Conservation (phyloP, 1,140 invertebrate species). For the Scaptodrosophila lebanonensis region DNA sequence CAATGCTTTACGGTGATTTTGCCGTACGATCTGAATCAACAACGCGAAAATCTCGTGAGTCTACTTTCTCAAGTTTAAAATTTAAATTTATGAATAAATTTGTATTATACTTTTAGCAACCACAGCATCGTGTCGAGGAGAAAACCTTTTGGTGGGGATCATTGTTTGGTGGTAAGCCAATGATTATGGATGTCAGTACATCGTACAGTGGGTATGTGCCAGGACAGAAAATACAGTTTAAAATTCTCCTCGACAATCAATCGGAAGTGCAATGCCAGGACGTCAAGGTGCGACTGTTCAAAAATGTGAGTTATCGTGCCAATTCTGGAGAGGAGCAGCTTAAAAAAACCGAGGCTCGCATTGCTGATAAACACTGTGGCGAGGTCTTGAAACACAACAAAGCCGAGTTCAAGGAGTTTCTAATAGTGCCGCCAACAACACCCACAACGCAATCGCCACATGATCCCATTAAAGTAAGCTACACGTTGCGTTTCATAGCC, state of each 20-base stretch:
- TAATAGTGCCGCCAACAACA: slow-evolving; percentile 83
- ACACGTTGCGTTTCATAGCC: slow-evolving; percentile 81
- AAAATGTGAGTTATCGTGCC: slow-evolving; percentile 77
- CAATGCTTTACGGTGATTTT: slow-evolving; percentile 85
- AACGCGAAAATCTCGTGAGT: slow-evolving; percentile 56
- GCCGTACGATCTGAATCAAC: slow-evolving; percentile 84
- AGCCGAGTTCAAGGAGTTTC: slow-evolving; percentile 66
- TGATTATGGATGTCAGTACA: slow-evolving; percentile 64
- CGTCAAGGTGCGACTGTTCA: slow-evolving; percentile 78
- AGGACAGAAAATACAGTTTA: slow-evolving; percentile 66
- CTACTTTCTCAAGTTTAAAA: slow-evolving; percentile 54
- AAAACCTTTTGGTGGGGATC: slow-evolving; percentile 74
- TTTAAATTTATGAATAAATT: slow-evolving; percentile 38
- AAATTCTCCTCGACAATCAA: slow-evolving; percentile 67
- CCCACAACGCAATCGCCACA: slow-evolving; percentile 84
- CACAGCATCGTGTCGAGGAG: slow-evolving; percentile 56
- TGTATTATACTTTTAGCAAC: slow-evolving; percentile 44
- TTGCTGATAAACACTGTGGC: slow-evolving; percentile 79
- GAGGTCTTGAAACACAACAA: slow-evolving; percentile 78
- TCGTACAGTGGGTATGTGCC: slow-evolving; percentile 65
- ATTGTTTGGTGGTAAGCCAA: slow-evolving; percentile 63
- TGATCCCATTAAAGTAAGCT: slow-evolving; percentile 83
- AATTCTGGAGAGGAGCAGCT: slow-evolving; percentile 77
- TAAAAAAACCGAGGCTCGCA: slow-evolving; percentile 79
- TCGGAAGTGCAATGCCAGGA: slow-evolving; percentile 79